phyloP scores from a whole-genome alignment of 2,113 vertebrate genomes.

The Campylomormyrus numenius region DNA sequence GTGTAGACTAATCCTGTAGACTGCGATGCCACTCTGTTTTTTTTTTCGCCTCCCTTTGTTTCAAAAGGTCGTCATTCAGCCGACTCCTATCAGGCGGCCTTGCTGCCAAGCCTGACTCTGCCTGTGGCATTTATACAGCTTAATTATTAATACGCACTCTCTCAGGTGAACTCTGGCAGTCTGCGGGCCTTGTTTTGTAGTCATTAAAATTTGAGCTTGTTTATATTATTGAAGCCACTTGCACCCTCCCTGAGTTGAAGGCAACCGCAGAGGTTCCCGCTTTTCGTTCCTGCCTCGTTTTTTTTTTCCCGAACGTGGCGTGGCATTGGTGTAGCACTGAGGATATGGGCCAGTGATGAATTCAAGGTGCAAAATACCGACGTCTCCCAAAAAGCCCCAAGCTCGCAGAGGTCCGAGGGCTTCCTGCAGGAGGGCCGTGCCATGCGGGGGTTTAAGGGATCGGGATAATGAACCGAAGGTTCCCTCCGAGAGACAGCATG shows the following conservation, averaged over 20 bases:
- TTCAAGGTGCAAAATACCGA: slow-evolving; percentile 84
- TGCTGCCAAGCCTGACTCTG: slow-evolving; percentile 78
- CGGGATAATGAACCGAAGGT: slow-evolving; percentile 69
- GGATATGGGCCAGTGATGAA: slow-evolving; percentile 78
- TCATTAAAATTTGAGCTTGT: slow-evolving; percentile 90
- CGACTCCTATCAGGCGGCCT: slow-evolving; percentile 76
- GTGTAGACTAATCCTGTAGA: slow-evolving; percentile 59
- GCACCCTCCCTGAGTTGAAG: slow-evolving; percentile 71
- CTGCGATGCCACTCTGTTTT: not conserved
- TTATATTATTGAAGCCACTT: slow-evolving; percentile 79
- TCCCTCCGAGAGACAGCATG: slow-evolving; percentile 51
- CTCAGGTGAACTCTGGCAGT: slow-evolving; percentile 84
- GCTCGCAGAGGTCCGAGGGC: slow-evolving; percentile 50
- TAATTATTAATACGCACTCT: slow-evolving; percentile 95
- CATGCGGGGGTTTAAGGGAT: slow-evolving; percentile 63
- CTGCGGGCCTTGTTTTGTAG: slow-evolving; percentile 83
- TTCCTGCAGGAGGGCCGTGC: slow-evolving; percentile 51
- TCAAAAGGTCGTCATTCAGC: slow-evolving; percentile 64
- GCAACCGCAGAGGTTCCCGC: slow-evolving; percentile 71
- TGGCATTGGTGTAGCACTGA: slow-evolving; percentile 62
- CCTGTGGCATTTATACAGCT: slow-evolving; percentile 80
- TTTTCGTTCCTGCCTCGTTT: slow-evolving; percentile 47
- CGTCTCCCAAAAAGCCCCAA: slow-evolving; percentile 62
- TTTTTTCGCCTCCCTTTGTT: not conserved
- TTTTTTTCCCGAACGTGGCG: slow-evolving; percentile 34